A percentile compares a stretch with the other conserved stretches of the same genome.
Evolutionary conservation across 2,888 invertebrate species (phyloP).

Genomic region (Dysmachus trigonus): DNA sequence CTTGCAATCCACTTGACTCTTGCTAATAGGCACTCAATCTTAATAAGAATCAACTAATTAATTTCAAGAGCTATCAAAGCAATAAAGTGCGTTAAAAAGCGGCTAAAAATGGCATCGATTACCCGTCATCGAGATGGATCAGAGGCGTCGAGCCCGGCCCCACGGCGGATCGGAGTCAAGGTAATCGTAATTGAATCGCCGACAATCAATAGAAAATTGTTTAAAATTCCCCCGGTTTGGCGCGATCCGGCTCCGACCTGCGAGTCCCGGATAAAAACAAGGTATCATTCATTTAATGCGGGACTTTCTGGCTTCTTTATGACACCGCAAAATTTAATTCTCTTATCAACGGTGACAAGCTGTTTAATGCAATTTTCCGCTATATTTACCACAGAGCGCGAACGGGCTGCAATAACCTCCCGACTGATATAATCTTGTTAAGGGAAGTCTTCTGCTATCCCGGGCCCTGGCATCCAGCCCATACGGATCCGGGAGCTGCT

Average conservation of each 20-base stretch:
- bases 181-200: conserved; percentile 43
- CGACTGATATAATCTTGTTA: conserved; percentile 41
- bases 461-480: conserved; percentile 30
- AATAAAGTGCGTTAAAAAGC: neutral
- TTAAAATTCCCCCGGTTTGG: conserved; percentile 17
- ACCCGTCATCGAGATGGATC: neutral
- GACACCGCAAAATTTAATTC: conserved; percentile 64
- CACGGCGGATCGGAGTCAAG: neutral
- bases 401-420: conserved; percentile 31
- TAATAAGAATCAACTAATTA: neutral
- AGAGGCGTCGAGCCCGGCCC: neutral
- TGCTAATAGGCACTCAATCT: neutral
- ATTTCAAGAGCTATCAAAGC: neutral
- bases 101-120: neutral
- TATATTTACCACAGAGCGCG: conserved; percentile 58
- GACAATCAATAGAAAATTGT: conserved; percentile 39
- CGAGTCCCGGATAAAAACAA: conserved; percentile 27
- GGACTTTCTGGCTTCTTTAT: conserved; percentile 52
- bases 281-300: conserved; percentile 37
- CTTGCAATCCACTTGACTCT: neutral
- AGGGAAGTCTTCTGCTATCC: conserved; percentile 32
- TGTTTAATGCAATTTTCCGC: conserved; percentile 64
- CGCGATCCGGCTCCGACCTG: neutral
- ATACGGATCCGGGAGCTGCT: neutral
- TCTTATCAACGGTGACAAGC: conserved; percentile 64